phyloP scores from a whole-genome alignment of 1,140 invertebrate genomes.

The Trichogramma pretiosum region DNA sequence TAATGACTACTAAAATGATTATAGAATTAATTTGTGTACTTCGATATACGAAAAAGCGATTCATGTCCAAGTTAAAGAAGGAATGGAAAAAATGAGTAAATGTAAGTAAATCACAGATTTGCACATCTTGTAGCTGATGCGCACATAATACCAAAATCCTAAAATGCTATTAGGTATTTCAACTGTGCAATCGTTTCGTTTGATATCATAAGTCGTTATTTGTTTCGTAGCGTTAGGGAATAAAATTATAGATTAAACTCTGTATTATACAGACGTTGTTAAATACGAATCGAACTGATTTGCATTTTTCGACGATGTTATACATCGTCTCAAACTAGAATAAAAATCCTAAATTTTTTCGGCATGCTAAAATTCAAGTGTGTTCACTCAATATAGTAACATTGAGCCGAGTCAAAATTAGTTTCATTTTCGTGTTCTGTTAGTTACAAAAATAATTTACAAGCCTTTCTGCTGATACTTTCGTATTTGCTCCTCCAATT shows the following conservation, averaged over 20 bases:
- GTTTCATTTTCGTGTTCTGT: too few species aligned
- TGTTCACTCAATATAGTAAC: too few species aligned
- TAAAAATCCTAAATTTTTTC: conserved; percentile 9
- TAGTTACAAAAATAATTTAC: too few species aligned
- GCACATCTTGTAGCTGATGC: conserved; percentile 9
- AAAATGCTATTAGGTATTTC: conserved; percentile 2
- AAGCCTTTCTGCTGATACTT: conserved; percentile 42
- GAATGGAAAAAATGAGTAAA: conserved; percentile 16
- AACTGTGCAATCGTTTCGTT: too few species aligned
- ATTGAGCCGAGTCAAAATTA: too few species aligned
- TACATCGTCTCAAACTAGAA: conserved; percentile 8
- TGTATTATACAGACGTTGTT: not conserved
- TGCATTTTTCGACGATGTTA: conserved; percentile 4
- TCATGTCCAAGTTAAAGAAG: conserved; percentile 6
- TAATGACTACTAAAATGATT: too few species aligned
- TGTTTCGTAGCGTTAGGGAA: too few species aligned
- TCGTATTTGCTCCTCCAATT: conserved; percentile 65
- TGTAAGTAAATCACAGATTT: conserved; percentile 18
- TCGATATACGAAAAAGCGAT: conserved; percentile 8
- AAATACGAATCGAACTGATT: conserved; percentile 14
- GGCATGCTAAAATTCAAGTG: too few species aligned
- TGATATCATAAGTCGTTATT: too few species aligned
- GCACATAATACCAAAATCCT: conserved; percentile 7
- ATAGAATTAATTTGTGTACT: conserved; percentile 14
- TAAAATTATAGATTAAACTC: conserved; percentile 5